A percentile compares a stretch with the other conserved stretches of the same genome.
Evolutionary conservation across 92 coral and sea anemone genomes (phyloP).

Genomic region (Epizoanthus illoricatus): DNA sequence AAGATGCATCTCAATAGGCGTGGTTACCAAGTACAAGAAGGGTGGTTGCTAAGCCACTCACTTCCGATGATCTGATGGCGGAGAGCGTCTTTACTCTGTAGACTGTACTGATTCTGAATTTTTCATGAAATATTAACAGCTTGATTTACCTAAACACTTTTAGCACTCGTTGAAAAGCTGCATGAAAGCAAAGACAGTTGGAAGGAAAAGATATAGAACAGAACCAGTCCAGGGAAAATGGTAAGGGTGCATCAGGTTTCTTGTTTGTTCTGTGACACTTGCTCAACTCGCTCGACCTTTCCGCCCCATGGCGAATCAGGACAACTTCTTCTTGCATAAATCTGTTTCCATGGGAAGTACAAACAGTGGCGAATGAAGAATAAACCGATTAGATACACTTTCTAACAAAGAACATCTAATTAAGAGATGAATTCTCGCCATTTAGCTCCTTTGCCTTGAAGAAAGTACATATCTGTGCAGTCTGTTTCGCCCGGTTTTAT

Average conservation of each 20-base stretch:
- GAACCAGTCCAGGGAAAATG: background rate
- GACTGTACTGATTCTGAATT: background rate
- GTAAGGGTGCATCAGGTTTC: background rate
- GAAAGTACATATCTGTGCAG: too few relatives aligned
- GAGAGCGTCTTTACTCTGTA: background rate
- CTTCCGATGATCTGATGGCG: conserved; percentile 18
- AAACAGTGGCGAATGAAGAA: background rate
- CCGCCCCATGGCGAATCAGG: background rate
- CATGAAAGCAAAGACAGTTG: background rate
- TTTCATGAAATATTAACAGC: conserved; percentile 20
- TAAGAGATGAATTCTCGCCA: background rate
- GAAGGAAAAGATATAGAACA: background rate
- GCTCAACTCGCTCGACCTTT: background rate
- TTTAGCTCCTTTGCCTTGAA: background rate
- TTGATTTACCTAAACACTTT: background rate
- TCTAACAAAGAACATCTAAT: background rate
- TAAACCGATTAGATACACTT: background rate
- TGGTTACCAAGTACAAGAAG: background rate
- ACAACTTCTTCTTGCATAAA: background rate
- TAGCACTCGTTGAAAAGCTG: background rate
- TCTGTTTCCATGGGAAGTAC: conserved; percentile 20
- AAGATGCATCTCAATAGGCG: too few relatives aligned
- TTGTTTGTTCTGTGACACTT: background rate
- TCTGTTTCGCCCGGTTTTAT: too few relatives aligned
- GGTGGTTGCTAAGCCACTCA: background rate